Conservation (phyloP, 2,888 invertebrate species). For the Sinohyriopsis cumingii region DNA sequence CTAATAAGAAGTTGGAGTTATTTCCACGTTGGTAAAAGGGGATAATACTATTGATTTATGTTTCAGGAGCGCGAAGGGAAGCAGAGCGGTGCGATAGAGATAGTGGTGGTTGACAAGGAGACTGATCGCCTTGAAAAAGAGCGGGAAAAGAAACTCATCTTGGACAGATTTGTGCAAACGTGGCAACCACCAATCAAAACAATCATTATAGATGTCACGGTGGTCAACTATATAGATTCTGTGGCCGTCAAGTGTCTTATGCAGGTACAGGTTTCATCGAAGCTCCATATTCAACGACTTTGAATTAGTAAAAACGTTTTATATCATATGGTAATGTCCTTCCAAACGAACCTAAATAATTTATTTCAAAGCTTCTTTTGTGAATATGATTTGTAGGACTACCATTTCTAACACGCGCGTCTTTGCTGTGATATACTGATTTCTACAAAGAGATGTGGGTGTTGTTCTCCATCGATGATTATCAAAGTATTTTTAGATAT, state of each 20-base stretch:
- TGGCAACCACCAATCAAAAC: constrained; percentile 53
- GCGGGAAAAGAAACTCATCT: constrained; percentile 38
- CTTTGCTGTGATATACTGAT: too few relatives aligned
- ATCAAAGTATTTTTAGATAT: too few relatives aligned
- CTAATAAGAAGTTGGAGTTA: too few relatives aligned
- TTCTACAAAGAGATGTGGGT: too few relatives aligned
- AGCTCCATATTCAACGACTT: too few relatives aligned
- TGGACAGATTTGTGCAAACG: constrained; percentile 36
- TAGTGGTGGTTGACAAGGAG: constrained; percentile 33
- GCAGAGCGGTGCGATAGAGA: constrained; percentile 12
- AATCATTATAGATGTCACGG: constrained; percentile 70
- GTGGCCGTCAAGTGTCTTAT: constrained; percentile 64
- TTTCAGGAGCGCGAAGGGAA: too few relatives aligned
- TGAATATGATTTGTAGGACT: neutral
- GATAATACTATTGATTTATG: too few relatives aligned
- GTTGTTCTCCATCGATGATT: too few relatives aligned
- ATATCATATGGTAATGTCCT: neutral
- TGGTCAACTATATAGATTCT: constrained; percentile 66
- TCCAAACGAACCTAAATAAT: neutral
- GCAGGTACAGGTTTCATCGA: constrained; percentile 38
- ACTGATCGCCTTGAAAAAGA: constrained; percentile 39
- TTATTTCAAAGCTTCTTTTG: neutral
- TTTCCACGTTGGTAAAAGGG: too few relatives aligned
- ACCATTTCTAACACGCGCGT: neutral
- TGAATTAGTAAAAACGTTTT: too few relatives aligned